Evolutionary conservation across 2,888 invertebrate species (phyloP).

Genomic region (Oasisia sp.): DNA sequence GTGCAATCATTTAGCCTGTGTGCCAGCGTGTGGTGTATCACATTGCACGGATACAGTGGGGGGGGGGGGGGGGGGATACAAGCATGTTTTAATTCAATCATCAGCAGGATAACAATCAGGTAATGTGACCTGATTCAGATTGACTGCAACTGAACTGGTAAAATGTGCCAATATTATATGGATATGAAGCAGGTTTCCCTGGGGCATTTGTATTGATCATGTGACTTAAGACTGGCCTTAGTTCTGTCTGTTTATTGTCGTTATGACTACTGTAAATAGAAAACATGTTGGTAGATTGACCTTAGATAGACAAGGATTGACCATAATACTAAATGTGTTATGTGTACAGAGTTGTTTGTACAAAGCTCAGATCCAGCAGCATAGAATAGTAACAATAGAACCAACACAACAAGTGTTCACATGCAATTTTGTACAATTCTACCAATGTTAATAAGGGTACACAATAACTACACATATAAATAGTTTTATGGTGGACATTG

Average conservation of each 20-base stretch:
- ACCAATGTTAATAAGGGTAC: neutral
- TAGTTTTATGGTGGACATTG: no score
- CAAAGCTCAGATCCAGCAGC: neutral
- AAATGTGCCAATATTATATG: neutral
- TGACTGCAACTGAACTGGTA: neutral
- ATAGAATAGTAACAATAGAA: neutral
- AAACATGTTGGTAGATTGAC: neutral
- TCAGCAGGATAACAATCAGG: neutral
- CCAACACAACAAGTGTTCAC: neutral
- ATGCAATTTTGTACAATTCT: neutral
- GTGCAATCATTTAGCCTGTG: neutral
- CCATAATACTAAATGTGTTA: neutral
- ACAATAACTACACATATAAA: neutral
- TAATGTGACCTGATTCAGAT: neutral
- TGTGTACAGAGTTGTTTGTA: neutral
- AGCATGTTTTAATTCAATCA: neutral
- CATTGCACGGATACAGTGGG: neutral
- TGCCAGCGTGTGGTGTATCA: neutral
- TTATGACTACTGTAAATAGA: neutral
- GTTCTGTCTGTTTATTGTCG: neutral
- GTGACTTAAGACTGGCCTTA: neutral
- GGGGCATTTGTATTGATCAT: neutral
- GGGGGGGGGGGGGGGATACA: no score
- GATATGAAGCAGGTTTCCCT: neutral
- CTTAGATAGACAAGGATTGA: neutral